Conservation (phyloP, 2,797 vertebrate species). For the Chaunax sp. region DNA sequence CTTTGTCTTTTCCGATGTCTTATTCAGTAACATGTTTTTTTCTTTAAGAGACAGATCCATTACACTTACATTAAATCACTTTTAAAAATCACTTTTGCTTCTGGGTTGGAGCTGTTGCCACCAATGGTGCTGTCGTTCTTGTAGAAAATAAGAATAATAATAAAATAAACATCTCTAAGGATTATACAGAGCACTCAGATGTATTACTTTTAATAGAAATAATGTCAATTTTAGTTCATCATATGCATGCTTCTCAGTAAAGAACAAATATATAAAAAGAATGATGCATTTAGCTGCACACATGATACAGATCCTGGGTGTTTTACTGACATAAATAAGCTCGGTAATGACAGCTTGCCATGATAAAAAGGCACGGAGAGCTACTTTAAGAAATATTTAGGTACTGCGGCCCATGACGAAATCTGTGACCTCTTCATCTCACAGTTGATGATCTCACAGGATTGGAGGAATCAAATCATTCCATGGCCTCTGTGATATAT, state of each 20-base stretch:
- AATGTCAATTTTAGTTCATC: slow-evolving; percentile 15
- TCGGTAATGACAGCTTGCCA: not conserved
- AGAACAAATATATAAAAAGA: slow-evolving; percentile 13
- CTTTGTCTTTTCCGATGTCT: not conserved
- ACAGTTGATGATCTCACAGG: slow-evolving; percentile 39
- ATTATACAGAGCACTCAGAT: slow-evolving; percentile 30
- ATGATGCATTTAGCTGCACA: slow-evolving; percentile 10
- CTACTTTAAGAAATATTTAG: slow-evolving; percentile 15
- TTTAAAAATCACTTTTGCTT: slow-evolving; percentile 40
- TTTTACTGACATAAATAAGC: slow-evolving; percentile 10
- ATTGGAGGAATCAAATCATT: not conserved
- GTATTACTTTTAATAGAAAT: slow-evolving; percentile 34
- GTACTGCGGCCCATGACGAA: not conserved
- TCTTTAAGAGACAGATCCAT: slow-evolving; percentile 34
- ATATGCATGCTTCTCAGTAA: slow-evolving; percentile 37
- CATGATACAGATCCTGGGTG: not conserved
- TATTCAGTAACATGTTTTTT: not conserved
- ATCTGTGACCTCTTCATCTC: slow-evolving; percentile 29
- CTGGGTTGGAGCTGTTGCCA: slow-evolving; percentile 10
- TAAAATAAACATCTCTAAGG: slow-evolving; percentile 3
- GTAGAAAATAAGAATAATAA: slow-evolving; percentile 1
- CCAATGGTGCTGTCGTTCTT: slow-evolving; percentile 22
- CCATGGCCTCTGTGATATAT: slow-evolving; percentile 12
- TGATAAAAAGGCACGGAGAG: slow-evolving; percentile 13
- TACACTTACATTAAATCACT: slow-evolving; percentile 28